These are phyloP conservation scores for Hiodon tergisus DNA, from an alignment of 2,113 vertebrate genomes.

Conservation along the genomic window DNA sequence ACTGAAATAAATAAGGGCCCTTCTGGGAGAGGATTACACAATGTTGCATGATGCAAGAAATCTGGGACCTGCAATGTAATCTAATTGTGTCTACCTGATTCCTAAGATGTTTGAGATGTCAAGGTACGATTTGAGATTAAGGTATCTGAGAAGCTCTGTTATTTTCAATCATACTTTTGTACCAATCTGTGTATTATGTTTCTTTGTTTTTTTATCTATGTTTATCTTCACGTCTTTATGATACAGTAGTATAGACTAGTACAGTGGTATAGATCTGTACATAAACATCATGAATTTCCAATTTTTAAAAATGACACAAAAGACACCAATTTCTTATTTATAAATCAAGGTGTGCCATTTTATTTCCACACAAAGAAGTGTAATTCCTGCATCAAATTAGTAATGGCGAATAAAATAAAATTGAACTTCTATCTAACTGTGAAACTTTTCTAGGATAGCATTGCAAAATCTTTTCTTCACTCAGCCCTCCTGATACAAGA, in stretches of 20 bases:
- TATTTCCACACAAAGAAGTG: constrained; percentile 19
- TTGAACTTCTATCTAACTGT: no score
- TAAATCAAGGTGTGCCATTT: constrained; percentile 25
- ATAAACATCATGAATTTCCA: not conserved
- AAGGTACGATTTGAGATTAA: not conserved
- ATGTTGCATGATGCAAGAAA: not conserved
- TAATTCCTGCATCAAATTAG: constrained; percentile 3
- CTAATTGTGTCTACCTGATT: not conserved
- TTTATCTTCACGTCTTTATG: not conserved
- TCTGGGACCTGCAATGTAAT: not conserved
- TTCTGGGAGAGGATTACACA: not conserved
- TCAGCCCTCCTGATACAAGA: not conserved
- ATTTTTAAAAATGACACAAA: not conserved
- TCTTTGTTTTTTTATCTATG: not conserved
- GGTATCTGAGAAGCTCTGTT: no score
- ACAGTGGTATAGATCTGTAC: not conserved
- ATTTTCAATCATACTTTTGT: not conserved
- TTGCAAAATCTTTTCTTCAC: not conserved
- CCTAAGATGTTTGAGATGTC: not conserved
- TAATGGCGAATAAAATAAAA: not conserved
- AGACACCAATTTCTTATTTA: not conserved
- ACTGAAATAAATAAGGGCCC: no score
- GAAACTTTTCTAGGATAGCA: not conserved
- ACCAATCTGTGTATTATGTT: not conserved
- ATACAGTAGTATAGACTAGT: not conserved